These are phyloP conservation scores for Hemiprocne comata DNA, from an alignment of 2,113 vertebrate species.

Conservation along the genomic window DNA sequence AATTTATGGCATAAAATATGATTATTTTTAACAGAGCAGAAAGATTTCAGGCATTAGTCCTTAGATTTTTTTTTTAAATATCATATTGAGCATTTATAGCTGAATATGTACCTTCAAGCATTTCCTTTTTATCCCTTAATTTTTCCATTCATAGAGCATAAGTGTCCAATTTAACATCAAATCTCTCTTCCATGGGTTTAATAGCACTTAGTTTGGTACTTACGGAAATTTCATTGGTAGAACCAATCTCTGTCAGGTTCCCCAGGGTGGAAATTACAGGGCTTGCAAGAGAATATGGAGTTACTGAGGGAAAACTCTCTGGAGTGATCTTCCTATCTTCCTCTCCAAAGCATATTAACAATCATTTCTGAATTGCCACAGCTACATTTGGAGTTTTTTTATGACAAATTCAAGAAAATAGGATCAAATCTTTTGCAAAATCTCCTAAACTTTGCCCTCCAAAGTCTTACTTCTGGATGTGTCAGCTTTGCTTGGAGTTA, in stretches of 20 bases:
- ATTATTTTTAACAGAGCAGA: slow-evolving; percentile 37
- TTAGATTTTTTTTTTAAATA: not conserved
- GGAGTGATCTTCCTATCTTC: not conserved
- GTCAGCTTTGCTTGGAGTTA: not conserved
- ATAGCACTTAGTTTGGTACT: slow-evolving; percentile 63
- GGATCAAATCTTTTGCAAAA: not conserved
- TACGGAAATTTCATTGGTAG: slow-evolving; percentile 63
- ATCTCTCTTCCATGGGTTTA: slow-evolving; percentile 60
- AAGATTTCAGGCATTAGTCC: slow-evolving; percentile 7
- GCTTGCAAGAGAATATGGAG: slow-evolving; percentile 41
- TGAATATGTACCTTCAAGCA: slow-evolving; percentile 38
- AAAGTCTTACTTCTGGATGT: not conserved
- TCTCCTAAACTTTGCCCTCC: not conserved
- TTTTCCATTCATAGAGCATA: slow-evolving; percentile 36
- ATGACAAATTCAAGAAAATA: not conserved
- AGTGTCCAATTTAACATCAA: slow-evolving; percentile 62
- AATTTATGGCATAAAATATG: slow-evolving; percentile 25
- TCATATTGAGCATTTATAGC: slow-evolving; percentile 1
- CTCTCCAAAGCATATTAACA: slow-evolving; percentile 17
- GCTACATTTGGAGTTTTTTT: not conserved
- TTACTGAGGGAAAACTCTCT: slow-evolving; percentile 40
- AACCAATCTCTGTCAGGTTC: slow-evolving; percentile 54
- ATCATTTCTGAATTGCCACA: not conserved
- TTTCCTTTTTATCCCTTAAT: slow-evolving; percentile 53
- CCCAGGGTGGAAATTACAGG: slow-evolving; percentile 55